Evolutionary conservation across 2,888 invertebrate genomes (phyloP).

Genomic region (Sphaerophoria rueppellii): DNA sequence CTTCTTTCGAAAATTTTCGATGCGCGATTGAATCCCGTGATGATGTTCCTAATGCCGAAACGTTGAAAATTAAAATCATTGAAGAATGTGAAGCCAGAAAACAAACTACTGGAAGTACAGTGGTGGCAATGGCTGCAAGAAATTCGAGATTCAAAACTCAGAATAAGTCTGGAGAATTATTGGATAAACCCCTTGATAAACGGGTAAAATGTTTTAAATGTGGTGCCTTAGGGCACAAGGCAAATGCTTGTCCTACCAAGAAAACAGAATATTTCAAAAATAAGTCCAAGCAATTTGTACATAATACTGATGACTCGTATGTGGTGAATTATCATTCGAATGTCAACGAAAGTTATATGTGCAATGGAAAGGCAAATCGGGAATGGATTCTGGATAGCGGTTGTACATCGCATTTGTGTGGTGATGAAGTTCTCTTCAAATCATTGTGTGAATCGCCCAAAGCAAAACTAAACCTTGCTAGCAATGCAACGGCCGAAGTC

Average conservation of each 20-base stretch:
- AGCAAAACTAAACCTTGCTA: too few relatives aligned
- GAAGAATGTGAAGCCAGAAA: slow-evolving; percentile 59
- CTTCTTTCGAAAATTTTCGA: slow-evolving; percentile 52
- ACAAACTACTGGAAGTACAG: slow-evolving; percentile 35
- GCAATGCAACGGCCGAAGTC: neutral
- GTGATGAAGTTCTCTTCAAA: neutral
- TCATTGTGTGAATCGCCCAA: neutral
- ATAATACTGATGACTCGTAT: neutral
- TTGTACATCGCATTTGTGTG: neutral
- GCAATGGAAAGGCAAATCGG: neutral
- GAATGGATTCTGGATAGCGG: slow-evolving; percentile 1
- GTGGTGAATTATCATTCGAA: neutral
- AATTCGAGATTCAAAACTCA: too few relatives aligned
- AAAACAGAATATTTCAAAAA: neutral
- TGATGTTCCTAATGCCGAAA: slow-evolving; percentile 48
- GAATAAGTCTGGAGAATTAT: neutral
- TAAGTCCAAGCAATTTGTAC: neutral
- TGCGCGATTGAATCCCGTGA: slow-evolving; percentile 45
- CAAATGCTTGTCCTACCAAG: slow-evolving; percentile 40
- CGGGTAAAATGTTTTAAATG: slow-evolving; percentile 52
- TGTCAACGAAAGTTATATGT: neutral
- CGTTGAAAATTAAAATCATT: slow-evolving; percentile 55
- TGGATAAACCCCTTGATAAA: neutral
- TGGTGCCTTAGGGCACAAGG: slow-evolving; percentile 41
- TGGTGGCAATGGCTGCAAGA: slow-evolving; percentile 43